Evolutionary conservation across 2,888 invertebrate genomes (phyloP), one percentile per base, ranked within the genome.

Genomic region (Ectemnius lituratus): DNA sequence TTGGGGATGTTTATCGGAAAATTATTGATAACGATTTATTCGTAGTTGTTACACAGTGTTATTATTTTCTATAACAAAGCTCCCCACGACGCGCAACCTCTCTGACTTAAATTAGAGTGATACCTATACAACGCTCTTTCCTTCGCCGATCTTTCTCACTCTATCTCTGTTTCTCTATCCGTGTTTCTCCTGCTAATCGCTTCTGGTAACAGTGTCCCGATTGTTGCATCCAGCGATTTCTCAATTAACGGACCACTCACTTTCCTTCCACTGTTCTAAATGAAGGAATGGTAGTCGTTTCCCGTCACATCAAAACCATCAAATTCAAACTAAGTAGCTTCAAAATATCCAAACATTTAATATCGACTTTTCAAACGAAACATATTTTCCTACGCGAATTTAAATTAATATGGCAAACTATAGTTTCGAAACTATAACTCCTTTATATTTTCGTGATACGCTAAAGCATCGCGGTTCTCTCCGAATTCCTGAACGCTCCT

Each of bases 111-210:
- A 67, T 68, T 72, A 72, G 69, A 67, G 66, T 46, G 23, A 76
- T 73, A 60, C 57, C 62, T 76, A 76, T 52, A 52, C n/a, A 16
- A 71, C 56, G 70, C 20, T 72, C 76, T 79, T 45, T 76, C 73
- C 71, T 70, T 71, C 65, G 20, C 37, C 37, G 5, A 0, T 37
- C 37, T 37, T 37, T 37, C 37, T 37, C 37, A 37, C 37, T 37
- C 37, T 52, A 4, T 16, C 52, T 52, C 52, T 14, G 5, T 14
- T 13, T 52, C 52, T 67, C 69, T 73, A 16, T 75, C 68, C 67
- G 65, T 63, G 67, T 70, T 57, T 73, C 69, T 73, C 64, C 45
- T 61, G 52, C 23, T 58, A 57, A 56, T 67, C 16, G 63, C 69
- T 73, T 73, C 27, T 56, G 62, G 37, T 49, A 59, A 64, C 63